These are phyloP conservation scores for Stenodema calcarata DNA, from an alignment of 2,888 invertebrate genomes.

Conservation along the genomic window DNA sequence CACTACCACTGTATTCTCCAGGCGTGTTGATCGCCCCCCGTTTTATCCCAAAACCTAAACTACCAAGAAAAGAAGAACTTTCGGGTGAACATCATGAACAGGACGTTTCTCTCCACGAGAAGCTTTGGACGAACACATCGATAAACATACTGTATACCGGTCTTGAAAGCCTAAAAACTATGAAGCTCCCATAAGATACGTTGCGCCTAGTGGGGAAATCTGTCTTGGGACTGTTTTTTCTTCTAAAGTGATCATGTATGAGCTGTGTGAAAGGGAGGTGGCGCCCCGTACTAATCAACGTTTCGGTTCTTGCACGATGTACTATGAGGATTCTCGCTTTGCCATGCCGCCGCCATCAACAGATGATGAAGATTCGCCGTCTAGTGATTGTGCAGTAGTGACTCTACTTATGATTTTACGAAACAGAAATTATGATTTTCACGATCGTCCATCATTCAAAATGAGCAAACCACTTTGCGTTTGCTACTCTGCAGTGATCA, in stretches of 20 bases:
- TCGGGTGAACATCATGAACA: too few species aligned
- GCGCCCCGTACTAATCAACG: background rate
- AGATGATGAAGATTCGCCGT: background rate
- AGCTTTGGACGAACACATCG: background rate
- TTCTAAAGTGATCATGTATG: background rate
- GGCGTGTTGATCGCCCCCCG: background rate
- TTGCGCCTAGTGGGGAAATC: background rate
- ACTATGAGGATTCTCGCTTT: background rate
- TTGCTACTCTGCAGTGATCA: background rate
- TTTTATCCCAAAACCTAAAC: background rate
- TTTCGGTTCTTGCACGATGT: background rate
- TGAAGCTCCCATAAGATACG: background rate
- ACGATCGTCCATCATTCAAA: background rate
- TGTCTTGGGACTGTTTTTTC: background rate
- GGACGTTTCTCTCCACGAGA: background rate
- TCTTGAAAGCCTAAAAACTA: background rate
- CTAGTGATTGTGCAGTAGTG: background rate
- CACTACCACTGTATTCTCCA: background rate
- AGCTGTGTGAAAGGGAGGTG: background rate
- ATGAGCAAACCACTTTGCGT: background rate
- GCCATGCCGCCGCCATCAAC: background rate
- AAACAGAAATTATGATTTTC: too few species aligned
- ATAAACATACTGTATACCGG: background rate
- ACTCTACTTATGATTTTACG: background rate
- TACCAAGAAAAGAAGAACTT: background rate